Base-by-base conservation (phyloP, 2,888 invertebrate genomes). In the Napeogenes inachia region DNA sequence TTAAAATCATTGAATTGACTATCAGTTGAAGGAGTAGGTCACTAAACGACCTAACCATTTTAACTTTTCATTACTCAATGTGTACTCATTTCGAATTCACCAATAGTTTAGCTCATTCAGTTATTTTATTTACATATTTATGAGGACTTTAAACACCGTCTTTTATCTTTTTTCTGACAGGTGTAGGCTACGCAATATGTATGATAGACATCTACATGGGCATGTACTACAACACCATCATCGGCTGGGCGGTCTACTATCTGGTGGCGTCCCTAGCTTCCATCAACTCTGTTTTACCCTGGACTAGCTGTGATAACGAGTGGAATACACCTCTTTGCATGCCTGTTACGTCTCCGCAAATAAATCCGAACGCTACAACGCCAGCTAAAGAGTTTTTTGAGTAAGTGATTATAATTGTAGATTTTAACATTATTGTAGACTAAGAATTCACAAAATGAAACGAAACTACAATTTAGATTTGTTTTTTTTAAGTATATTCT, bases 221-320 rank as follows among this genome's bases (percentile, higher is more conserved):
- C 73, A 98, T 98, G 95, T 98, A 97, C 91, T 98, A 98, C 92
- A 98, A 98, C 90, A 98, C 98, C 57, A 96, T 98, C 83, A 98
- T 98, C 77, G 97, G 97, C 56, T 98, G 98, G 97, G 97, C 98
- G 54, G 95, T 97, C 60, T 97, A 97, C 89, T 97, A 97, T 87
- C 92, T 97, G 70, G 92, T 96, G 73, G 95, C 95, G 13, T 96
- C 97, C 45, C 93, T 97, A 77, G 93, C 93, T 47, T 96, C 96
- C 70, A 95, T 96, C 85, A 93, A 93, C 80, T 92, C 92, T 0
- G 93, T 94, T 78, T 92, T 97, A 59, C 97, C 97, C 0, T 97
- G 97, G 97, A 95, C 96, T 60, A 93, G 93, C 70, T 97, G 97
- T 81, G 92, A 93, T 80, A 97, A 97, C 82, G 86, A 92, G 13